These are phyloP conservation scores for Oreohelix idahoensis DNA, from an alignment of 1,140 invertebrate species.

Conservation along the genomic window DNA sequence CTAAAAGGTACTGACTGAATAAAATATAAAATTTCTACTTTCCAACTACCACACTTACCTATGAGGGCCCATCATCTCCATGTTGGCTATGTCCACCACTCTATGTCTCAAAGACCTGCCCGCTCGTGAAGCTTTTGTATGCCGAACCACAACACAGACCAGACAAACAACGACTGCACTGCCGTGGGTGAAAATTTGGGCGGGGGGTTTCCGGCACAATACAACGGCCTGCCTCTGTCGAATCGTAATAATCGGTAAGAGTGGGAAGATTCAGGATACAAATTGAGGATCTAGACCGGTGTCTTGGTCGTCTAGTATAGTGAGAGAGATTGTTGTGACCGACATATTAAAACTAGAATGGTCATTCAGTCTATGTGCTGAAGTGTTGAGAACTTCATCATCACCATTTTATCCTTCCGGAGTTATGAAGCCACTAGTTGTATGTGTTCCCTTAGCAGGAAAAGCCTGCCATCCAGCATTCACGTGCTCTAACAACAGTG, in stretches of 20 bases:
- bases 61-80: constrained; percentile 6
- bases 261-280: constrained; percentile 28
- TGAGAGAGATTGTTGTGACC: not conserved
- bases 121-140: constrained; percentile 51
- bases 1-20: too few relatives aligned
- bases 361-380: too few relatives aligned
- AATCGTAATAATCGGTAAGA: constrained; percentile 27
- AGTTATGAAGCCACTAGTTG: too few relatives aligned
- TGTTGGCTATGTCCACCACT: constrained; percentile 44
- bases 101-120: constrained; percentile 48
- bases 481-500: too few relatives aligned
- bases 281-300: constrained; percentile 8
- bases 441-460: too few relatives aligned
- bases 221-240: constrained; percentile 43
- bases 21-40: too few relatives aligned
- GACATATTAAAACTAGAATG: too few relatives aligned
- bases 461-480: too few relatives aligned
- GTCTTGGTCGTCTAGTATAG: constrained; percentile 4
- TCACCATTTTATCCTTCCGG: too few relatives aligned
- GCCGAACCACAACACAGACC: constrained; percentile 53
- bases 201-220: constrained; percentile 26
- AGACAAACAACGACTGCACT: constrained; percentile 48
- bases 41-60: too few relatives aligned
- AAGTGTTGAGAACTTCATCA: too few relatives aligned
- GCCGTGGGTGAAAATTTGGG: constrained; percentile 43